Base-by-base conservation (phyloP, 2,888 invertebrate species). In the Actias luna region DNA sequence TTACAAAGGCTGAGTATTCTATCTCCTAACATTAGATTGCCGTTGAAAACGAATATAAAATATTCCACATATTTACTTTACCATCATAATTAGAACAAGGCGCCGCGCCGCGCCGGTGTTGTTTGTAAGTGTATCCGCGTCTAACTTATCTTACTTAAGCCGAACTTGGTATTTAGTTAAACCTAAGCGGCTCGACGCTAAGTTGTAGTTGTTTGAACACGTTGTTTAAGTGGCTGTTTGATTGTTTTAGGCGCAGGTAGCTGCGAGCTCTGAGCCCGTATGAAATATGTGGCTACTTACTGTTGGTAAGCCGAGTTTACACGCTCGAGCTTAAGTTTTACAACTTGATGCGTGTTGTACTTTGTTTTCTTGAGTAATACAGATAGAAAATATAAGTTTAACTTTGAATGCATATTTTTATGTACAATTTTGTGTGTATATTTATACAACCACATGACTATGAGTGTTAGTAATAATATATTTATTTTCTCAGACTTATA, bases 221-320 rank as follows among this genome's bases (percentile, higher is more conserved):
- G 72, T 73, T 77, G 80, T 79, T 78, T 77, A 79, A 87, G 87
- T 85, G 84, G 83, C 67, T 85, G 84, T 88, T 88, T 90, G 88
- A 90, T 90, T 91, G 90, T 89, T 89, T 89, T 89, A 91, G 89
- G 89, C 88, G 79, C 88, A 88, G 89, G 88, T 88, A 88, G 80
- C 70, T 68, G 75, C 83, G 80, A 88, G 88, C 87, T 68, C 75
- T 84, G 80, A 88, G 88, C 87, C 83, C 73, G 73, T 75, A 82
- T 92, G 90, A 92, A 89, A 90, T 92, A 91, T 91, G 89, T 87
- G 83, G 80, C 82, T 87, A 89, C 88, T 88, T 89, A 83, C 74
- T 83, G 85, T 85, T 82, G 74, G 76, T 87, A 84, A 89, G 87
- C 87, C 82, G 85, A 88, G 86, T 88, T 87, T 85, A 87, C 85